Conservation (phyloP, 2,797 vertebrate species). For the Enteromius unitaeniatus region DNA sequence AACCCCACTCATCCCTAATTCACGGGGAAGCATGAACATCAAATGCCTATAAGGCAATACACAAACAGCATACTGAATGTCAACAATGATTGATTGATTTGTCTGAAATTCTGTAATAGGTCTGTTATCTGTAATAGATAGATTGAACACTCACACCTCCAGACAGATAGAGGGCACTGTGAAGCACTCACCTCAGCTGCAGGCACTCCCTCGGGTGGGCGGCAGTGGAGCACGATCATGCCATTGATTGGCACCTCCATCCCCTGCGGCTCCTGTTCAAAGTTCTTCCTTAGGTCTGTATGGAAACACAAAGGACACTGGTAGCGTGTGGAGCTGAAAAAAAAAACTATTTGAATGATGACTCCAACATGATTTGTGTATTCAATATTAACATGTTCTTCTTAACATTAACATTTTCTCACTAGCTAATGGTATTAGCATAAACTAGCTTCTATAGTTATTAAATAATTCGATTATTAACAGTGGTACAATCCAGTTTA, state of each 20-base stretch:
- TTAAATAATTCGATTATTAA: too few species aligned
- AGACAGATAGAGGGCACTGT: neutral
- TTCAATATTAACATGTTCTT: neutral
- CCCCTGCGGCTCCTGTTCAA: constrained; percentile 95
- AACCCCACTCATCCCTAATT: neutral
- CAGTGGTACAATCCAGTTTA: too few species aligned
- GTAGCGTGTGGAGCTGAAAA: neutral
- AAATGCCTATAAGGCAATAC: constrained; percentile 14
- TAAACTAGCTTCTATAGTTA: too few species aligned
- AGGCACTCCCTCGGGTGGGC: constrained; percentile 95
- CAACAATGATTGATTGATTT: neutral
- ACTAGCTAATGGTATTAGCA: too few species aligned
- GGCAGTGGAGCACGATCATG: constrained; percentile 96
- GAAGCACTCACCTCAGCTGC: constrained; percentile 85
- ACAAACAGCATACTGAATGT: neutral
- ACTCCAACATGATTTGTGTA: neutral
- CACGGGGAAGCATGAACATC: neutral
- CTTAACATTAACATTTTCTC: too few species aligned
- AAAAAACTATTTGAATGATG: neutral
- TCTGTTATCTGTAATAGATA: neutral
- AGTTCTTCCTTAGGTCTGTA: constrained; percentile 94
- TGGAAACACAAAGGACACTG: constrained; percentile 28
- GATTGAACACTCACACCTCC: neutral
- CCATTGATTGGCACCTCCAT: constrained; percentile 94
- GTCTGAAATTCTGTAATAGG: neutral